phyloP scores from a whole-genome alignment of 37 sponge, comb jelly and placozoan genomes.

The Aplysina aerophoba region DNA sequence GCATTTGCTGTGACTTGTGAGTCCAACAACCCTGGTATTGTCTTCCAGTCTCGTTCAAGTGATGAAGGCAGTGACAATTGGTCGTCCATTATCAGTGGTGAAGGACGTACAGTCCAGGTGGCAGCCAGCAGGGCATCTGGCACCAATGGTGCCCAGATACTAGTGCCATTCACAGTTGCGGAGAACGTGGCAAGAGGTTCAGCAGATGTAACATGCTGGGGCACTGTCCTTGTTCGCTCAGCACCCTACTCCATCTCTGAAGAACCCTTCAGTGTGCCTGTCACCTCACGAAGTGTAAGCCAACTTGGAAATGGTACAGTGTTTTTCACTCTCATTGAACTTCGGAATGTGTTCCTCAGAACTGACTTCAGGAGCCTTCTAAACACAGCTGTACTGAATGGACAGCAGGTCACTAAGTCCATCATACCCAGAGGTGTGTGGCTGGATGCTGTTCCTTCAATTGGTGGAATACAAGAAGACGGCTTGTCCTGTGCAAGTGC shows the following conservation, averaged over 20 bases:
- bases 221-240: neutral
- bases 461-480: neutral
- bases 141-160: neutral
- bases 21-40: neutral
- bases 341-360: neutral
- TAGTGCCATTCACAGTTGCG: constrained; percentile 19
- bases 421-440: neutral
- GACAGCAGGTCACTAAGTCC: neutral
- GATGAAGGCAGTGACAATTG: neutral
- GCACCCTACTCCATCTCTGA: neutral
- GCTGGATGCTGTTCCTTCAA: neutral
- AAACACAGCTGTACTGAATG: constrained; percentile 2
- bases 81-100: neutral
- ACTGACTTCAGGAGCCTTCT: neutral
- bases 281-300: neutral
- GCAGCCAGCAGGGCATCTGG: neutral
- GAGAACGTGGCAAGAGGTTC: neutral
- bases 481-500: neutral
- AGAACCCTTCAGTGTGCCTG: neutral
- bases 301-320: neutral
- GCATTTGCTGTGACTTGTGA: neutral
- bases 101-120: neutral
- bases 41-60: neutral
- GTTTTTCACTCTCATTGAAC: neutral
- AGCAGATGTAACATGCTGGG: neutral